Base-by-base conservation (phyloP, 2,888 invertebrate species). In the Anorthoa munda region DNA sequence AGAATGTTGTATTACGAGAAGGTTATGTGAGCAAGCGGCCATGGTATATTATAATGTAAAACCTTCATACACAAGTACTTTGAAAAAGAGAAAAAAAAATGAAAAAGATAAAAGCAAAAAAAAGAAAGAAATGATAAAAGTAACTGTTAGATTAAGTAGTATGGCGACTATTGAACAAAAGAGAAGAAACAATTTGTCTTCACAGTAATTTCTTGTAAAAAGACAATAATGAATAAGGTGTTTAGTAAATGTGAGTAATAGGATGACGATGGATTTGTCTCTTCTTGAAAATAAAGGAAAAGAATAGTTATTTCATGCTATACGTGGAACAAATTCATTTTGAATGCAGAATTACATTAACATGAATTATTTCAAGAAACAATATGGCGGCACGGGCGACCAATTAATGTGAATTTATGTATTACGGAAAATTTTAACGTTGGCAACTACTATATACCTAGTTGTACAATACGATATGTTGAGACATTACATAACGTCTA, bases 281-380 rank as follows among this genome's bases (percentile, higher is more conserved):
- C 59, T 51, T 70, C 68, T 60, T 26, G n/a, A 71, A 71, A 75
- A 75, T n/a, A 48, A 64, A 58, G 15, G 58, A 69, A 77, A 74
- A 53, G 0, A 69, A 72, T 61, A 55, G 61, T 26, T 65, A 66
- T 75, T 79, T 60, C 46, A 31, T 74, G 56, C 12, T 71, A 60
- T 66, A 76, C 58, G 64, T 69, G 66, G 53, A 77, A 81, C 72
- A n/a, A 79, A 79, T 70, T 65, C 31, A 83, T 75, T 84, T 63
- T 60, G 17, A 23, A 81, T 71, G 66, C 72, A 71, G 69, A 70
- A 80, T 75, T 72, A 65, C n/a, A 73, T 84, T 81, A 84, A 79
- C 73, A 84, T 75, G 63, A 81, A 82, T 81, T 73, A 81, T 74
- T 76, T 70, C 64, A 72, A 72, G 67, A 70, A 79, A 70, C 79